Evolutionary conservation across 2,113 vertebrate species (phyloP).

Genomic region (Gavialis gangeticus): DNA sequence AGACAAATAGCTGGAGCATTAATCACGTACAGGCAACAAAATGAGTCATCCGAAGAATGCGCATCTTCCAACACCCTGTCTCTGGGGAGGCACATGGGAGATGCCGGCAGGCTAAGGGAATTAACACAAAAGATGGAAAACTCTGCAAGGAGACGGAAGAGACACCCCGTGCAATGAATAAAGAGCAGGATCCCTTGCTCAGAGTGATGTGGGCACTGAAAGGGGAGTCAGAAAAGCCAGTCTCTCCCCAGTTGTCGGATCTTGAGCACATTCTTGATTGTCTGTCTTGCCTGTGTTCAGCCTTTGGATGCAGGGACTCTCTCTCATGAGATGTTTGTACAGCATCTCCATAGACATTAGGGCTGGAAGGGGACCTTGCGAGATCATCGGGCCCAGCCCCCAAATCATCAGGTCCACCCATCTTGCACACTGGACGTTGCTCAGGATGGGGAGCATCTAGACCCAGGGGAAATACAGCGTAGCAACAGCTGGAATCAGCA

Average conservation of each 20-base stretch:
- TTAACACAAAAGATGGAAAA: conserved; percentile 50
- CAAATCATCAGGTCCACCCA: too few species aligned
- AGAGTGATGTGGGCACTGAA: not conserved
- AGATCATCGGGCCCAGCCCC: too few species aligned
- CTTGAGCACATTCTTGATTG: rapidly evolving
- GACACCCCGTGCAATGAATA: not conserved
- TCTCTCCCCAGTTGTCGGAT: not conserved
- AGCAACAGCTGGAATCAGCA: not conserved
- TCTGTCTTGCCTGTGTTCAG: not conserved
- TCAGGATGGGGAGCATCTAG: too few species aligned
- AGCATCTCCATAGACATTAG: not conserved
- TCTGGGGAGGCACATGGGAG: not conserved
- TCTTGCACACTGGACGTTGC: too few species aligned
- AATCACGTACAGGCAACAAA: conserved; percentile 32
- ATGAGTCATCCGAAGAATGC: conserved; percentile 50
- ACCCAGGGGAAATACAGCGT: too few species aligned
- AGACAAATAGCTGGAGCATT: conserved; percentile 58
- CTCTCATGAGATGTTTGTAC: not conserved
- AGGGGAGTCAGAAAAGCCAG: not conserved
- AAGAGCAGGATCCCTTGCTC: not conserved
- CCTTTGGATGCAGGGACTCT: not conserved
- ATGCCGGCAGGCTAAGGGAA: conserved; percentile 45
- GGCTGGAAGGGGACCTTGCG: too few species aligned
- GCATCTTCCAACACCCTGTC: conserved; percentile 12
- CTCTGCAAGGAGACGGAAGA: not conserved